Conservation (phyloP, 2,888 invertebrate species). For the Plebejus anna region DNA sequence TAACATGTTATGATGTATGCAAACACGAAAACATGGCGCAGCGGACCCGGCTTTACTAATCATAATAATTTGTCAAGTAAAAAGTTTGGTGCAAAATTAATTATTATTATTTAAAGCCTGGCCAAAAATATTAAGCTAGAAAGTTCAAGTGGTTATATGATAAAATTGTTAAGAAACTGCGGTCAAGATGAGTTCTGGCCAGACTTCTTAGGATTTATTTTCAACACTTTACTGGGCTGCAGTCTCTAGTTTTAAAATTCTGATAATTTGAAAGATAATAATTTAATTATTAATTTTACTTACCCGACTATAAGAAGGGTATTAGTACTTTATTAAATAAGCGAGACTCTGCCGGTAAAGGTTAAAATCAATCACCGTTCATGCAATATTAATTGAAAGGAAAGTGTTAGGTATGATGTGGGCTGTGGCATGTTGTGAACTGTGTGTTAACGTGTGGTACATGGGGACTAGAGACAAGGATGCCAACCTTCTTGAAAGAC, state of each 20-base stretch:
- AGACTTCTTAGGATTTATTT: slow-evolving; percentile 1
- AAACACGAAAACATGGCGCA: no score
- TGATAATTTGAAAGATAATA: not conserved
- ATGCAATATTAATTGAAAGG: slow-evolving; percentile 30
- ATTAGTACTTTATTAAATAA: not conserved
- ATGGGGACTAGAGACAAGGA: not conserved
- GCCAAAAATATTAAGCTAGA: not conserved
- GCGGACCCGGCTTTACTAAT: not conserved
- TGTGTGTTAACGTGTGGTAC: slow-evolving; percentile 1
- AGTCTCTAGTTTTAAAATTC: not conserved
- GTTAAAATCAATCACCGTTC: slow-evolving; percentile 29
- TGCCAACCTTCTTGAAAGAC: not conserved
- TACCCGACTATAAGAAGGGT: not conserved
- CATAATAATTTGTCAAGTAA: not conserved
- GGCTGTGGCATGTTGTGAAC: slow-evolving; percentile 28
- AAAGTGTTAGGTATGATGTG: slow-evolving; percentile 30
- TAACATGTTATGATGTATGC: no score
- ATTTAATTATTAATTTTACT: not conserved
- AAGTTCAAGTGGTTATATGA: not conserved
- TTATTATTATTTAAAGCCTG: not conserved
- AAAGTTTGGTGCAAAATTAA: slow-evolving; percentile 8
- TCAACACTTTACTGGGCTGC: slow-evolving; percentile 1
- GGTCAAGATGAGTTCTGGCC: not conserved
- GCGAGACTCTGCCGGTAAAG: slow-evolving; percentile 4
- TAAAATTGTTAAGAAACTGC: not conserved